A percentile compares a stretch with the other conserved stretches of the same genome.
Conservation (phyloP, 2,113 vertebrate genomes). For the Rutilus rutilus region DNA sequence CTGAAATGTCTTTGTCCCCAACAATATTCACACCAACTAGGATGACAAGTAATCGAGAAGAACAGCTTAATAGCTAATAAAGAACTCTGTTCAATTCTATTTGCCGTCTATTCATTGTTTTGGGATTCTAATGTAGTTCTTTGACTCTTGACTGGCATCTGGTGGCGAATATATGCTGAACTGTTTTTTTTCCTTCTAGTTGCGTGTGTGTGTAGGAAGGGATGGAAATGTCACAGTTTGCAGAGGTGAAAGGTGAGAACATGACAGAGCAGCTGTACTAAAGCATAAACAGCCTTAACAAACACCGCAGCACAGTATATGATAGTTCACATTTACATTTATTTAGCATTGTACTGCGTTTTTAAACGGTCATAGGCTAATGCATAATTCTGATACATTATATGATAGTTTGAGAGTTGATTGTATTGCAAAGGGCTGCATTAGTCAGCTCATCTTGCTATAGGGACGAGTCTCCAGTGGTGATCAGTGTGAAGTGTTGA, state of each 20-base stretch:
- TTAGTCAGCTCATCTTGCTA: slow-evolving; percentile 45
- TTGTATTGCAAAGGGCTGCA: slow-evolving; percentile 40
- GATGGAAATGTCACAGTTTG: slow-evolving; percentile 20
- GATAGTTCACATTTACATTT: background rate
- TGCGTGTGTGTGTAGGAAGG: slow-evolving; percentile 1
- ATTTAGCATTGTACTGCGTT: background rate
- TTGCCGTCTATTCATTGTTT: background rate
- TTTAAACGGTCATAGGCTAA: background rate
- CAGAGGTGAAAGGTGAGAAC: slow-evolving; percentile 5
- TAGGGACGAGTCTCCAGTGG: background rate
- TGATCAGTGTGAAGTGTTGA: slow-evolving; percentile 39
- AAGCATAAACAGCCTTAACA: background rate
- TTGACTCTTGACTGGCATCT: slow-evolving; percentile 32
- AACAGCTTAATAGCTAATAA: background rate
- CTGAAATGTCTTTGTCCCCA: background rate
- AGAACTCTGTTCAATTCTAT: background rate
- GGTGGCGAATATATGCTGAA: slow-evolving; percentile 11
- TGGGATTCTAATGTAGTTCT: background rate
- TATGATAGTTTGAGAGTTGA: background rate
- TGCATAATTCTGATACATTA: background rate
- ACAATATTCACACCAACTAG: background rate
- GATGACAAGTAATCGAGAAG: background rate
- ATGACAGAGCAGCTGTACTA: background rate
- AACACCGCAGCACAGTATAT: background rate
- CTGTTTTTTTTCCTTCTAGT: background rate